Conservation (phyloP, 2,797 vertebrate genomes). For the Acanthis flammea region DNA sequence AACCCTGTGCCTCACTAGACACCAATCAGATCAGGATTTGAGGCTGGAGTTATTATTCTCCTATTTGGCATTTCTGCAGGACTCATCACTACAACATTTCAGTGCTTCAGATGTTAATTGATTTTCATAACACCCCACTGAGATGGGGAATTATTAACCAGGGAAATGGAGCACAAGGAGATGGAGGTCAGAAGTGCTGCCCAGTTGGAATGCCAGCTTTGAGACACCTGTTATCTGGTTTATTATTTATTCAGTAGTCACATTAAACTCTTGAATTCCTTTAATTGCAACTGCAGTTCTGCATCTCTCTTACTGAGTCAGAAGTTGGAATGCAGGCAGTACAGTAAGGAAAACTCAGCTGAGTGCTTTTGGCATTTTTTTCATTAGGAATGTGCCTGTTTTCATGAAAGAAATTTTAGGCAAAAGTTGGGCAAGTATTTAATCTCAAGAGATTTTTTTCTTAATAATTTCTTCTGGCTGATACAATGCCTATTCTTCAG, state of each 20-base stretch:
- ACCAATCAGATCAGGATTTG: neutral
- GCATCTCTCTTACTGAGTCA: neutral
- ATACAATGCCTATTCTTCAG: neutral
- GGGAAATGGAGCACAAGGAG: conserved; percentile 29
- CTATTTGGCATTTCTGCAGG: neutral
- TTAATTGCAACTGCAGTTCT: neutral
- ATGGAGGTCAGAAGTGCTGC: conserved; percentile 11
- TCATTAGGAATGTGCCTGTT: neutral
- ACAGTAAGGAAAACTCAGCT: neutral
- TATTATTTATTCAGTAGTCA: neutral
- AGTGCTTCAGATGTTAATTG: conserved; percentile 39
- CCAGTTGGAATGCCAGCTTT: neutral
- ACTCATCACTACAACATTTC: neutral
- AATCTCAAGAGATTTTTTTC: neutral
- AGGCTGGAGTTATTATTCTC: neutral
- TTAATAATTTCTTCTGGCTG: neutral
- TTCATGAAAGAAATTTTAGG: neutral
- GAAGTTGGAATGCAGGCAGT: neutral
- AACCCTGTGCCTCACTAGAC: neutral
- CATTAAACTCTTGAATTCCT: neutral
- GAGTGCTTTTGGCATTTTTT: neutral
- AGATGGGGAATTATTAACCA: conserved; percentile 22
- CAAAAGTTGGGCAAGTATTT: neutral
- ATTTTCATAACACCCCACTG: conserved; percentile 17
- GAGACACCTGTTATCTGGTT: neutral